A percentile compares a stretch with the other conserved stretches of the same genome.
Evolutionary conservation across 2,888 invertebrate species (phyloP).

Genomic region (Euplexia lucipara): DNA sequence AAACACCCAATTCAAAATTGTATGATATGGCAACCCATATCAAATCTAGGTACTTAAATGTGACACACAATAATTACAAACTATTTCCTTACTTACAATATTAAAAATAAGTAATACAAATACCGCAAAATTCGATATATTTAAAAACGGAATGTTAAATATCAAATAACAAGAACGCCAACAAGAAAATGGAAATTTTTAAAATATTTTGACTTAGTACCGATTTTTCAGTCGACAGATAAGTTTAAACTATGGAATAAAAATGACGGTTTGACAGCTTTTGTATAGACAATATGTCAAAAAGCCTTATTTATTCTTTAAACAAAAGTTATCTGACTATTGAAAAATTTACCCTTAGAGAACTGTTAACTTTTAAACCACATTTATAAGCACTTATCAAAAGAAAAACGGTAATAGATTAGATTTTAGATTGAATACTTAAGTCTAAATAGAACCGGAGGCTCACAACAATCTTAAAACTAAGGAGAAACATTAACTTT

Average conservation of each 20-base stretch:
- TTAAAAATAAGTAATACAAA: constrained; percentile 1
- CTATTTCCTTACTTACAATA: not conserved
- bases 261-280: too few relatives aligned
- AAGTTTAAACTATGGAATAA: too few relatives aligned
- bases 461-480: constrained; percentile 43
- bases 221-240: too few relatives aligned
- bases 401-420: not conserved
- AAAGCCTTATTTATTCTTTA: too few relatives aligned
- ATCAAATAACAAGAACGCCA: constrained; percentile 7
- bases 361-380: not conserved
- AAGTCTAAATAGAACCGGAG: constrained; percentile 33
- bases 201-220: not conserved
- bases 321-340: too few relatives aligned
- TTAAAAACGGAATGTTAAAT: constrained; percentile 10
- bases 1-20: not conserved
- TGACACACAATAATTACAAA: not conserved
- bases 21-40: not conserved
- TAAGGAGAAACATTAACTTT: constrained; percentile 46
- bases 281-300: too few relatives aligned
- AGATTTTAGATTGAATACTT: constrained; percentile 18
- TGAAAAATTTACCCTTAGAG: too few relatives aligned
- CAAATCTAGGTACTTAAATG: too few relatives aligned
- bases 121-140: not conserved
- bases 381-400: not conserved
- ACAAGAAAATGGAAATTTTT: not conserved